These are phyloP conservation scores for Gobiocypris rarus DNA, from an alignment of 2,113 vertebrate species.

Conservation along the genomic window DNA sequence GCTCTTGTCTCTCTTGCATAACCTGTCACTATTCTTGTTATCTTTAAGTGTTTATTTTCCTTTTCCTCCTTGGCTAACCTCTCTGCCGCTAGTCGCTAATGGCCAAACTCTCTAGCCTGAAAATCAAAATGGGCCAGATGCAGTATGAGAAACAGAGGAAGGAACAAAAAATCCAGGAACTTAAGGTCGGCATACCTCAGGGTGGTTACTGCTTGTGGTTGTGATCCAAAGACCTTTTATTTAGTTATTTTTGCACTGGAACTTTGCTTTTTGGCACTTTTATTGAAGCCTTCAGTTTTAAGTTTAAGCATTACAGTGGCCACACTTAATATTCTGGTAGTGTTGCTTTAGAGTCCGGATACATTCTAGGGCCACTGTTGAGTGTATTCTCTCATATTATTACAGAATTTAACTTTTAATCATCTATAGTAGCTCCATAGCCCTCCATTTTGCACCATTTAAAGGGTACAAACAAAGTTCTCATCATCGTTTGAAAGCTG, in stretches of 20 bases:
- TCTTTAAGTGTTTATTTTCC: slow-evolving; percentile 57
- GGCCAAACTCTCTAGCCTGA: slow-evolving; percentile 99
- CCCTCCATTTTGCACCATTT: not conserved
- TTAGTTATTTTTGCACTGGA: not conserved
- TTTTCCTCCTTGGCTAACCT: slow-evolving; percentile 63
- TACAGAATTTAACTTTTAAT: not conserved
- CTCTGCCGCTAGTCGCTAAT: slow-evolving; percentile 90
- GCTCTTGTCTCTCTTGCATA: slow-evolving; percentile 24
- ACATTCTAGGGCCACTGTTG: not conserved
- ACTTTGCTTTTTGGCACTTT: not conserved
- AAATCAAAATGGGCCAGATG: slow-evolving; percentile 99
- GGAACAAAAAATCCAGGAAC: slow-evolving; percentile 88
- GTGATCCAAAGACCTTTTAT: slow-evolving; percentile 25
- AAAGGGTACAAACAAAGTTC: slow-evolving; percentile 3
- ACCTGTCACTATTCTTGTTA: slow-evolving; percentile 20
- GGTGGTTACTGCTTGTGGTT: slow-evolving; percentile 62
- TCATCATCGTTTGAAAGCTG: slow-evolving; percentile 30
- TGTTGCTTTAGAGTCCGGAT: not conserved
- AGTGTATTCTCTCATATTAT: not conserved
- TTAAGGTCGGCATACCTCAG: slow-evolving; percentile 86
- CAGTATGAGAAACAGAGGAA: slow-evolving; percentile 97
- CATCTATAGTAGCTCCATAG: not conserved
- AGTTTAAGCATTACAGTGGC: not conserved
- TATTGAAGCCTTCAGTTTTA: not conserved
- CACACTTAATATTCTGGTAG: not conserved